phyloP scores from a whole-genome alignment of 2,113 vertebrate species.

The Sinocyclocheilus anophthalmus region DNA sequence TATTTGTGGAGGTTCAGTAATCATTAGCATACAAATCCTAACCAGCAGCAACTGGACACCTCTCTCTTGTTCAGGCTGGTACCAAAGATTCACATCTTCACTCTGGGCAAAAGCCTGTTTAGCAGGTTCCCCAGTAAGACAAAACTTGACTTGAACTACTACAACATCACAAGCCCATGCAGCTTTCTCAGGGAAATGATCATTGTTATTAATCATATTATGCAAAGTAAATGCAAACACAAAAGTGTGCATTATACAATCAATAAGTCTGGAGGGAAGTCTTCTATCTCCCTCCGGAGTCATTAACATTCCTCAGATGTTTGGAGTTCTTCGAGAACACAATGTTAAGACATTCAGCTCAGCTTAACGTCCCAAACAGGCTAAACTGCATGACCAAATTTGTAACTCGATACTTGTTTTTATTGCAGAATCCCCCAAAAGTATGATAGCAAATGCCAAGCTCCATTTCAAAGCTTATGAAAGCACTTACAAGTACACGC shows the following conservation, averaged over 20 bases:
- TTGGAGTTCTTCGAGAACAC: conserved; percentile 65
- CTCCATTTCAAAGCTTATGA: conserved; percentile 12
- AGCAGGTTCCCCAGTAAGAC: conserved; percentile 20
- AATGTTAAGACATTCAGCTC: conserved; percentile 62
- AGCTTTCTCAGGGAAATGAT: conserved; percentile 3
- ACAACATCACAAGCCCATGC: background rate
- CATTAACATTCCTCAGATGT: conserved; percentile 78
- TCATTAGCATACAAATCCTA: conserved; percentile 35
- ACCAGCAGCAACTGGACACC: conserved; percentile 30
- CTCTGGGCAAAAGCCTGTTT: conserved; percentile 12
- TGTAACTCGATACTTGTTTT: conserved; percentile 18
- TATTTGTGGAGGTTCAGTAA: background rate
- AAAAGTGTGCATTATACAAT: conserved; percentile 28
- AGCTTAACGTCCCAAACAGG: conserved; percentile 34
- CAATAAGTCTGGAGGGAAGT: conserved; percentile 12
- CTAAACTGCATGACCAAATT: conserved; percentile 2
- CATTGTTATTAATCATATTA: conserved; percentile 15
- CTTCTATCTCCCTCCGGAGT: conserved; percentile 59
- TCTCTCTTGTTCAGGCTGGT: conserved; percentile 22
- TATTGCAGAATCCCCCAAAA: conserved; percentile 10
- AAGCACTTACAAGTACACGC: conserved; percentile 1
- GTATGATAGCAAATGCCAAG: background rate
- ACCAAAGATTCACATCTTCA: conserved; percentile 5
- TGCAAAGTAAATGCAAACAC: background rate
- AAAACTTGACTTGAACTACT: conserved; percentile 5